Base-by-base conservation (phyloP, 2,113 vertebrate genomes). In the Equus quagga region DNA sequence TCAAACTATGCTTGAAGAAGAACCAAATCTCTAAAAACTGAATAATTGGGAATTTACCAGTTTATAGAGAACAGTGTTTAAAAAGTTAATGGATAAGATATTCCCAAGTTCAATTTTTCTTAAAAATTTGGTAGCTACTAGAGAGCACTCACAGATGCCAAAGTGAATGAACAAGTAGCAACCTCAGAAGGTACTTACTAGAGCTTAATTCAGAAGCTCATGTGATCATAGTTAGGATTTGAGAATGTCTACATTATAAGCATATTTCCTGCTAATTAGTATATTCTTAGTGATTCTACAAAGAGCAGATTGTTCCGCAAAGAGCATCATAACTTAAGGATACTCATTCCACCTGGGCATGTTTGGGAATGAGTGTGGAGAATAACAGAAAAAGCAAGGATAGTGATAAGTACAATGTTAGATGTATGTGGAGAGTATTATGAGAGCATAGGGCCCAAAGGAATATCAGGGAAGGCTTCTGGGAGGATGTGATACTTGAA, bases 21-120 rank as follows among this genome's bases (percentile, higher is more conserved):
- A 95, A 86, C 76, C 92, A 92, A 92, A 58, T 82, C 11, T 67
- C 76, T 96, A 56, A 78, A 81, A 90, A 75, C n/a, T 85, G 58
- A 36, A 12, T 84, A 88, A 85, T 49, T 95, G 12, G 26, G 23
- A 23, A 73, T 90, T 75, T 93, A 33, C 58, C 49, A 84, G 49
- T 80, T 79, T 95, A 65, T 54, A 26, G 49, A 67, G 33, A 85
- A 73, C 23, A 46, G 6, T 84, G 72, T 93, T 36, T 3, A 67
- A 84, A 92, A 75, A 28, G 64, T 78, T 67, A 83, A 83, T 79
- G 80, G 17, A 46, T 85, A 85, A 93, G 51, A 79, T 96, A 78
- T 90, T 92, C 44, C 49, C n/a, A 69, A 23, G 28, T 95, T 96
- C 75, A 82, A 60, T 58, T 94, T 95, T 94, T 88, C 44, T 76